phyloP scores from a whole-genome alignment of 2,113 vertebrate genomes.

The Vombatus ursinus region DNA sequence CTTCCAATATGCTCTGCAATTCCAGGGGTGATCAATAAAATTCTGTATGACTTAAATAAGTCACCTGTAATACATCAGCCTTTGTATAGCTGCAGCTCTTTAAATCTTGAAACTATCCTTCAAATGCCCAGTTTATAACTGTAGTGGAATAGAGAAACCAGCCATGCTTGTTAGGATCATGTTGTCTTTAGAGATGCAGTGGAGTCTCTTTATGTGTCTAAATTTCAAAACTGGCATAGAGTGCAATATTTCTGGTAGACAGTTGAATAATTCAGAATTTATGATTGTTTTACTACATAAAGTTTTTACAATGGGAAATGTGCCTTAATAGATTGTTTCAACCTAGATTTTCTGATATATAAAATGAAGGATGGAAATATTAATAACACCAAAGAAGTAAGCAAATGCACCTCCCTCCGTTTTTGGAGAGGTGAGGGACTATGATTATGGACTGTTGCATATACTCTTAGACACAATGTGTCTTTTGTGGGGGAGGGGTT shows the following conservation, averaged over 20 bases:
- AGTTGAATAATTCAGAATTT: neutral
- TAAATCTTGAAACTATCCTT: neutral
- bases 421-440: neutral
- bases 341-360: neutral
- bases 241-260: neutral
- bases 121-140: neutral
- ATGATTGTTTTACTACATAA: neutral
- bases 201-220: neutral
- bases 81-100: neutral
- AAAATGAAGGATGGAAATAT: neutral
- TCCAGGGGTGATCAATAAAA: slow-evolving; percentile 24
- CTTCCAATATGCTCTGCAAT: neutral
- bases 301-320: neutral
- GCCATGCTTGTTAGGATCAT: neutral
- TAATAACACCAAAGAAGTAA: neutral
- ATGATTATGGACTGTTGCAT: neutral
- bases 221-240: neutral
- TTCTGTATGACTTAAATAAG: neutral
- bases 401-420: neutral
- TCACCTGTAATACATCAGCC: neutral
- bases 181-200: neutral
- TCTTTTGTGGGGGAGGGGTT: neutral
- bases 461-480: neutral
- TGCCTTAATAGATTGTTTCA: neutral
- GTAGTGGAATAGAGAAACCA: neutral